phyloP scores from a whole-genome alignment of 1,140 invertebrate species.

The Phenacoccus solenopsis region DNA sequence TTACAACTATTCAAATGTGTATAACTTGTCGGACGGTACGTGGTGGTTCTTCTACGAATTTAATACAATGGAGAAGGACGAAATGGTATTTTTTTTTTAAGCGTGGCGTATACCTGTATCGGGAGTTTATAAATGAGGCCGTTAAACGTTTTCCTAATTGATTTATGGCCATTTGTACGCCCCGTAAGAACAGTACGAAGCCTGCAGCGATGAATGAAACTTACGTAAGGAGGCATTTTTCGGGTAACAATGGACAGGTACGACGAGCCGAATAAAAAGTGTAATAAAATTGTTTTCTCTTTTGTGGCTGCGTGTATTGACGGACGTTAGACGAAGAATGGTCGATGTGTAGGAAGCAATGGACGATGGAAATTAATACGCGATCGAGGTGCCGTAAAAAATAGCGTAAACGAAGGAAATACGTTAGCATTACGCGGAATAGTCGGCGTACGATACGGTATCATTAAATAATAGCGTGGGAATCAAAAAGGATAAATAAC shows the following conservation, averaged over 20 bases:
- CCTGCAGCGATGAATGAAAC: neutral
- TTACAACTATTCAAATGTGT: neutral
- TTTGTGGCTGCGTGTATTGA: too few relatives aligned
- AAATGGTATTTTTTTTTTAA: too few relatives aligned
- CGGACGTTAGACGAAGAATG: too few relatives aligned
- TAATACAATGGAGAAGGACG: neutral
- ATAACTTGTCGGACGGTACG: neutral
- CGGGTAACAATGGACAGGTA: neutral
- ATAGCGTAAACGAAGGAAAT: too few relatives aligned
- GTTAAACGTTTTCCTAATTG: neutral
- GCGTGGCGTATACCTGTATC: too few relatives aligned
- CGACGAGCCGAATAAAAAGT: neutral
- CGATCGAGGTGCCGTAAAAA: too few relatives aligned
- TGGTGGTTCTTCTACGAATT: too few relatives aligned
- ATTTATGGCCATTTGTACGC: neutral
- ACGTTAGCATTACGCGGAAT: too few relatives aligned
- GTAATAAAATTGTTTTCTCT: neutral
- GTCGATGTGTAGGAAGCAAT: too few relatives aligned
- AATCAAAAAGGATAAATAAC: slow-evolving; percentile 3
- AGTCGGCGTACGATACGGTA: too few relatives aligned
- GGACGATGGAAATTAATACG: too few relatives aligned
- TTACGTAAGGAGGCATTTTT: neutral
- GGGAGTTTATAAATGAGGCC: neutral
- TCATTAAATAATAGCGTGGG: slow-evolving; percentile 1
- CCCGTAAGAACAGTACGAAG: neutral